Conservation (phyloP, 2,888 invertebrate genomes). For the Euplexia lucipara region DNA sequence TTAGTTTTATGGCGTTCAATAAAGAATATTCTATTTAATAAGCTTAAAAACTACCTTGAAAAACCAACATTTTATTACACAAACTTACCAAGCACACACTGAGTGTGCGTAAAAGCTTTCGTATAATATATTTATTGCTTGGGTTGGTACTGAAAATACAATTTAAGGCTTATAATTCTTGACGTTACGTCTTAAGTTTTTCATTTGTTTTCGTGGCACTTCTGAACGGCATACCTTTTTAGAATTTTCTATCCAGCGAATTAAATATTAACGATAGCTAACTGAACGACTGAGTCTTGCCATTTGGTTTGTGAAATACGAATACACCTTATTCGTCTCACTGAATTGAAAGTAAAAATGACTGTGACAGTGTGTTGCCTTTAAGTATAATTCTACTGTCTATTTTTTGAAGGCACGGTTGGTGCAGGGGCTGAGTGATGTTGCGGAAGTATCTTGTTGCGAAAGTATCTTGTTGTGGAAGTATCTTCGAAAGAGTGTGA, state of each 20-base stretch:
- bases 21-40: too few species aligned
- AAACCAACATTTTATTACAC: constrained; percentile 12
- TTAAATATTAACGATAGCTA: constrained; percentile 13
- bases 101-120: constrained; percentile 20
- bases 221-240: constrained; percentile 5
- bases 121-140: constrained; percentile 21
- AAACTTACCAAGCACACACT: constrained; percentile 11
- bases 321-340: constrained; percentile 25
- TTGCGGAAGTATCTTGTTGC: too few species aligned
- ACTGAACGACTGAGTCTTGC: constrained; percentile 10
- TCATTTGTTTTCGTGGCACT: constrained; percentile 22
- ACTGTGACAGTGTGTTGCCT: not conserved
- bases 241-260: constrained; percentile 1
- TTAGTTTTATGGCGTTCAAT: too few species aligned
- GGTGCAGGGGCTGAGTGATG: too few species aligned
- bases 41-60: not conserved
- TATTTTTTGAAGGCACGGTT: too few species aligned
- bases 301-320: constrained; percentile 28
- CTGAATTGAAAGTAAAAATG: constrained; percentile 23
- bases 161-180: constrained; percentile 10
- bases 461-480: too few species aligned
- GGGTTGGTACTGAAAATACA: constrained; percentile 18
- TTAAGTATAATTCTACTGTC: constrained; percentile 10
- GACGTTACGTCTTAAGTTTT: constrained; percentile 24
- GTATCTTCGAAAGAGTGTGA: too few species aligned